Percentiles rank a stretch among this genome's conserved stretches.
phyloP scores from a whole-genome alignment of 1,140 invertebrate species.

The Asbolus verrucosus region DNA sequence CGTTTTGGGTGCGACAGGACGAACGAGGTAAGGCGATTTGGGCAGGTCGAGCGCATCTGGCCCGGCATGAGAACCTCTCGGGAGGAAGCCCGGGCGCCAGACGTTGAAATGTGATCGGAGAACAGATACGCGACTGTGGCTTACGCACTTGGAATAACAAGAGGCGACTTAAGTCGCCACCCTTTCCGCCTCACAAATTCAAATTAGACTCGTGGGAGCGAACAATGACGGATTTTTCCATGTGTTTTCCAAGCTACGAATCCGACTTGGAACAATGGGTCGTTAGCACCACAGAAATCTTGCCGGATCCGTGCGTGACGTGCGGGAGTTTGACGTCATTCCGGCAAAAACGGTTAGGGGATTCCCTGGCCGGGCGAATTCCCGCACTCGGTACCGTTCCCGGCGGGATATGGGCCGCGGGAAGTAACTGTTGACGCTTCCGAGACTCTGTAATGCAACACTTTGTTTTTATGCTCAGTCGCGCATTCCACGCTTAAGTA shows the following conservation, averaged over 20 bases:
- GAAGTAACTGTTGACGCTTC: too few species aligned
- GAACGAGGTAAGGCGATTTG: too few species aligned
- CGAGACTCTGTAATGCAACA: too few species aligned
- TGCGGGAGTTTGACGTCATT: neutral
- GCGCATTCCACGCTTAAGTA: too few species aligned
- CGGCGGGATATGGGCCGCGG: too few species aligned
- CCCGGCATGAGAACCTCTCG: neutral
- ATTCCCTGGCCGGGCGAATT: too few species aligned
- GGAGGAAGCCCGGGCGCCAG: conserved; percentile 11
- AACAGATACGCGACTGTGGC: conserved; percentile 2
- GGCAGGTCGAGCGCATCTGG: neutral
- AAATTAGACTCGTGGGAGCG: neutral
- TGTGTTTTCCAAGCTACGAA: neutral
- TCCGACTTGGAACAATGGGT: conserved; percentile 22
- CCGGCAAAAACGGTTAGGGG: conserved; percentile 5
- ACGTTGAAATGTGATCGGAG: conserved; percentile 4
- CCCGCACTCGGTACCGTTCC: too few species aligned
- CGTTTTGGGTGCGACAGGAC: too few species aligned
- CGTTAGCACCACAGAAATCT: conserved; percentile 1
- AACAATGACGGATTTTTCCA: conserved; percentile 24
- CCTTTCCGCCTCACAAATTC: neutral
- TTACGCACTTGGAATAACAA: conserved; percentile 5
- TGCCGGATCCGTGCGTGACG: neutral
- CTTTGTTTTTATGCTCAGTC: too few species aligned
- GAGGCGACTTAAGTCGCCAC: conserved; percentile 3